Evolutionary conservation across 2,113 vertebrate genomes (phyloP).

Genomic region (Tylochromis polylepis): DNA sequence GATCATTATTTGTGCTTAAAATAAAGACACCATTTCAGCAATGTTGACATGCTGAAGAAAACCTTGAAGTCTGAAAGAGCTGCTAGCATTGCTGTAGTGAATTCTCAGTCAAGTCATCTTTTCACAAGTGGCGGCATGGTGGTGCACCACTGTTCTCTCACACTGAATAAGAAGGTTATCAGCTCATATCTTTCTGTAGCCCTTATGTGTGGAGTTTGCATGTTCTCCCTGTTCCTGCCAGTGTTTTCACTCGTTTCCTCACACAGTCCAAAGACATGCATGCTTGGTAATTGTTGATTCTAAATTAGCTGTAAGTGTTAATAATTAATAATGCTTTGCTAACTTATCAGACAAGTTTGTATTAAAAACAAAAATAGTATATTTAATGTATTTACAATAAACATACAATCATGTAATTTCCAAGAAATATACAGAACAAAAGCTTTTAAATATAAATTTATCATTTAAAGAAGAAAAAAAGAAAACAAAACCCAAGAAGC

Average conservation of each 20-base stretch:
- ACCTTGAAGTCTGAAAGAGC: background rate
- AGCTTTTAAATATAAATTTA: conserved; percentile 63
- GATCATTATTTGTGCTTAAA: background rate
- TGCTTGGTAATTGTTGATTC: background rate
- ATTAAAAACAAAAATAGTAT: conserved; percentile 73
- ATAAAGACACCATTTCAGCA: background rate
- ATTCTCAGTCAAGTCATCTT: background rate
- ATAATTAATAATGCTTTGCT: background rate
- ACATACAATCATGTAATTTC: conserved; percentile 73
- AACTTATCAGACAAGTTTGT: background rate
- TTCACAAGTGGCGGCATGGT: background rate
- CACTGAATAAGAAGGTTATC: background rate
- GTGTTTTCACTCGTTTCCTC: background rate
- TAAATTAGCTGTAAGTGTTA: background rate
- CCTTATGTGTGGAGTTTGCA: background rate
- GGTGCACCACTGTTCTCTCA: background rate
- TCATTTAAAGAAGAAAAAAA: conserved; percentile 24
- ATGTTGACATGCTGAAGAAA: background rate
- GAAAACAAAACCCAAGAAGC: conserved; percentile 37
- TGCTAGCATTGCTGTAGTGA: background rate
- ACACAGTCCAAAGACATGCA: background rate
- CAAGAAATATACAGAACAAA: conserved; percentile 67
- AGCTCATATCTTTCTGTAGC: background rate
- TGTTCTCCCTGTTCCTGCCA: background rate
- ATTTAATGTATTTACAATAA: conserved; percentile 76